Base-by-base conservation (phyloP, 2,888 invertebrate genomes). In the Leptura quadrifasciata region DNA sequence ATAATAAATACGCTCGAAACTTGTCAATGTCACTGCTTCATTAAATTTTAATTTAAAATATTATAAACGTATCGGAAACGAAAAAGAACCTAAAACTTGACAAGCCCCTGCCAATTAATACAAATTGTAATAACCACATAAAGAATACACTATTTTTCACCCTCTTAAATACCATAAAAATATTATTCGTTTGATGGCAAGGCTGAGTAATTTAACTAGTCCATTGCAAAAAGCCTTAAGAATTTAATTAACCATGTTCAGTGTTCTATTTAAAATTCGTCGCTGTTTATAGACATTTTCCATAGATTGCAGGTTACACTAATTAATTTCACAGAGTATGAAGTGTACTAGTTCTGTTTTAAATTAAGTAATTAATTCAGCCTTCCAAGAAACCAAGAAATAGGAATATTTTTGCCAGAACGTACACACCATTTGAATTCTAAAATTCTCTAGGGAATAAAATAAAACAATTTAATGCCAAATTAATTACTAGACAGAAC, bases 311-410 rank as follows among this genome's bases (percentile, higher is more conserved):
- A n/a, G 21, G 57, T 35, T 39, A 69, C 69, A 47, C 69, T 58
- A 69, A 69, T 69, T 69, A 69, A 58, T 58, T 47, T 24, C 15
- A 54, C 24, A 8, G 20, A 27, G 12, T 20, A 57, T 69, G 20
- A 69, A 39, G n/a, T 18, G 69, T 69, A 21, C 55, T 58, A 69
- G 35, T 68, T 69, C 39, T 58, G 35, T 68, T 69, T 58, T 58
- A 69, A 69, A 69, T 69, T 69, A 58, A 69, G 69, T 58, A 58
- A 69, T 69, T 58, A 69, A 69, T 69, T 69, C 35, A 35, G 47
- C n/a, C 17, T 35, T 18, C 39, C 31, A 31, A 39, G 58, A 21
- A 57, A 69, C 35, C 20, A 21, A 58, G 52, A 68, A 18, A 68
- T 21, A 18, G 58, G n/a, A 58, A 69, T 69, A 58, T 58, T 69